Conservation (phyloP, 1,140 invertebrate genomes). For the Drosophila subobscura region DNA sequence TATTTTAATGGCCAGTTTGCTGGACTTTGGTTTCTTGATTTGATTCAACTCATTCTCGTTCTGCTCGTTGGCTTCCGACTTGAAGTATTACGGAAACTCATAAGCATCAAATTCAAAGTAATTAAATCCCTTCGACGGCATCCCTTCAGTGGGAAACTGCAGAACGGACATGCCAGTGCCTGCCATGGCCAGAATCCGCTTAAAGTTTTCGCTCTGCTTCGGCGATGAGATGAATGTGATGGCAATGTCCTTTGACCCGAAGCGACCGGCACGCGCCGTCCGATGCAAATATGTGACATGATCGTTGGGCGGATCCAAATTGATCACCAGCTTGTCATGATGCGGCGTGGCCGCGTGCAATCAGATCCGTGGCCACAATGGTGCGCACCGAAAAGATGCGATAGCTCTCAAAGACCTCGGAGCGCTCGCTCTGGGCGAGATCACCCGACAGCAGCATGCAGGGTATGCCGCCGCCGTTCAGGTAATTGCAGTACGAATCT, state of each 20-base stretch:
- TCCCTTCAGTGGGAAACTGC: constrained; percentile 82
- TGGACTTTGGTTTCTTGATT: constrained; percentile 21
- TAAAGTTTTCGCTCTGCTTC: constrained; percentile 86
- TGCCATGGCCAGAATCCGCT: constrained; percentile 84
- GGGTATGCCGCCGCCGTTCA: constrained; percentile 87
- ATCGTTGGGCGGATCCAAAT: constrained; percentile 93
- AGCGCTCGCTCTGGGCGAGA: constrained; percentile 90
- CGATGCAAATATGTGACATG: constrained; percentile 96
- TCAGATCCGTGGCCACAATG: constrained; percentile 95
- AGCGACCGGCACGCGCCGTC: constrained; percentile 96
- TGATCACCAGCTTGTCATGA: constrained; percentile 96
- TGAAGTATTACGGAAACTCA: constrained; percentile 46
- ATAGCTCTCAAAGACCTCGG: constrained; percentile 89
- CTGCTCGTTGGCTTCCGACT: constrained; percentile 13
- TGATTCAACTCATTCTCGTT: constrained; percentile 16
- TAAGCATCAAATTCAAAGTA: constrained; percentile 62
- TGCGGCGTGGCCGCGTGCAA: constrained; percentile 93
- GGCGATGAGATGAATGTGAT: constrained; percentile 87
- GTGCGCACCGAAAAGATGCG: constrained; percentile 92
- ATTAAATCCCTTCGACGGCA: constrained; percentile 27
- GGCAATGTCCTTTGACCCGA: constrained; percentile 90
- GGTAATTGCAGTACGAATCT: constrained; percentile 88
- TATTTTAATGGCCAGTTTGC: too few relatives aligned
- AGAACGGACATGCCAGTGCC: constrained; percentile 84
- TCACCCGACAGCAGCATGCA: constrained; percentile 88